Conservation (phyloP, 2,888 invertebrate species). For the Drosophila parthenogenetica region DNA sequence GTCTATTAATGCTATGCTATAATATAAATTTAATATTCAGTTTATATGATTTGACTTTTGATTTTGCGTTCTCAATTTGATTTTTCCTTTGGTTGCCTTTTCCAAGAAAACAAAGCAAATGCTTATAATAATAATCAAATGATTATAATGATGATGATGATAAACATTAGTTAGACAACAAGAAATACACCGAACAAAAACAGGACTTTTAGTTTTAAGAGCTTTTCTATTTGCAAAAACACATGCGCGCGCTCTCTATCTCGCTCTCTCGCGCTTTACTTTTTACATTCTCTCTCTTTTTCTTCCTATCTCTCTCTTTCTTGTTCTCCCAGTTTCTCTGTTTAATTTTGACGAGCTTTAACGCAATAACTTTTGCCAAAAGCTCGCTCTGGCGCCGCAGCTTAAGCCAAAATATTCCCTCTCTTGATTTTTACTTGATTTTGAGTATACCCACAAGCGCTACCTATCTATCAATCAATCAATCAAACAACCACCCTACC, state of each 20-base stretch:
- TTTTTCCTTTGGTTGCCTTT: conserved; percentile 63
- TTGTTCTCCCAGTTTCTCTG: conserved; percentile 14
- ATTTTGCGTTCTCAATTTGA: conserved; percentile 54
- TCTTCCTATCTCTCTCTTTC: conserved; percentile 24
- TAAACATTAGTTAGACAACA: conserved; percentile 71
- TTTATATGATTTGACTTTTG: conserved; percentile 52
- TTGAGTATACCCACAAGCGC: conserved; percentile 57
- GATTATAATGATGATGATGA: conserved; percentile 58
- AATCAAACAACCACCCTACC: conserved; percentile 25
- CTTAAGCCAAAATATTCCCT: conserved; percentile 21
- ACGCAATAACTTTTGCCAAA: conserved; percentile 37
- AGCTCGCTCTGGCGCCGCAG: conserved; percentile 44
- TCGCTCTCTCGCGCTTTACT: conserved; percentile 8
- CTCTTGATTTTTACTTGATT: conserved; percentile 45
- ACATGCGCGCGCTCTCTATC: conserved; percentile 31
- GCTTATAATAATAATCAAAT: conserved; percentile 23
- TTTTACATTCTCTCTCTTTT: conserved; percentile 11
- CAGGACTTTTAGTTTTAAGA: conserved; percentile 63
- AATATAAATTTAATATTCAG: conserved; percentile 24
- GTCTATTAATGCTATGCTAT: conserved; percentile 53
- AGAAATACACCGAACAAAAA: conserved; percentile 18
- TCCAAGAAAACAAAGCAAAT: conserved; percentile 41
- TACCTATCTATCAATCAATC: conserved; percentile 22
- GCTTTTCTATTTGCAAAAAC: conserved; percentile 57
- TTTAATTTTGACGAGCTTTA: conserved; percentile 25